Evolutionary conservation across 53 echinoderm and acorn worm species (phyloP).

Genomic region (Echinometra lucunter): DNA sequence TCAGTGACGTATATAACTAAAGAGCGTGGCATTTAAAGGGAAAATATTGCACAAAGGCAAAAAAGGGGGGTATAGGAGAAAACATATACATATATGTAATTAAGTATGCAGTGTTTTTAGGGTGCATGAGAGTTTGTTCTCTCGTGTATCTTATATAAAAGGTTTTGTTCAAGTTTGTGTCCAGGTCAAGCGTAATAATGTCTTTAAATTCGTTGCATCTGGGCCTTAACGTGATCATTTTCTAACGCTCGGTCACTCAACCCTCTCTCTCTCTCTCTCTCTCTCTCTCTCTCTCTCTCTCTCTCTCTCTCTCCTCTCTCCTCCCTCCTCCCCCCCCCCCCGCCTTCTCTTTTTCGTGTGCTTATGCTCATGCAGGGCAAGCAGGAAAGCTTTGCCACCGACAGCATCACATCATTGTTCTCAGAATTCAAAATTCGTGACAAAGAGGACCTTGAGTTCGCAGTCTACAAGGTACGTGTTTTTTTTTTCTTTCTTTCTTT

Average conservation of each 20-base stretch:
- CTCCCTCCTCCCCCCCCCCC: neutral
- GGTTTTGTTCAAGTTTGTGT: neutral
- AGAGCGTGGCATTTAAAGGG: too few relatives aligned
- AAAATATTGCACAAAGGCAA: too few relatives aligned
- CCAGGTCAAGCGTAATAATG: too few relatives aligned
- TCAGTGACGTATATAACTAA: too few relatives aligned
- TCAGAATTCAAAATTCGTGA: conserved; percentile 86
- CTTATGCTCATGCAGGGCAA: neutral
- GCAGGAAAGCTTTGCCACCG: conserved; percentile 72
- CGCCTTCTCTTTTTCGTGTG: neutral
- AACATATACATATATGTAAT: too few relatives aligned
- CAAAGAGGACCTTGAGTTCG: conserved; percentile 88
- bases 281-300: neutral
- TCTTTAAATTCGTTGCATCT: too few relatives aligned
- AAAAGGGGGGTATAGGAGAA: too few relatives aligned
- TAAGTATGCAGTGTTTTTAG: too few relatives aligned
- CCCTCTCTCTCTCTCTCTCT: neutral
- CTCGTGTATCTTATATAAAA: too few relatives aligned
- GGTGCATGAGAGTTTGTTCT: too few relatives aligned
- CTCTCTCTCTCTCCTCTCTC: neutral
- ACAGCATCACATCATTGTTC: conserved; percentile 81
- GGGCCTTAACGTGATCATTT: too few relatives aligned
- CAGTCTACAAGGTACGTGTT: conserved; percentile 85
- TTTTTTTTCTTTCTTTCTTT: too few relatives aligned
- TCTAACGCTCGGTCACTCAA: neutral